Base-by-base conservation (phyloP, 2,888 invertebrate genomes). In the Lycaena phlaeas region DNA sequence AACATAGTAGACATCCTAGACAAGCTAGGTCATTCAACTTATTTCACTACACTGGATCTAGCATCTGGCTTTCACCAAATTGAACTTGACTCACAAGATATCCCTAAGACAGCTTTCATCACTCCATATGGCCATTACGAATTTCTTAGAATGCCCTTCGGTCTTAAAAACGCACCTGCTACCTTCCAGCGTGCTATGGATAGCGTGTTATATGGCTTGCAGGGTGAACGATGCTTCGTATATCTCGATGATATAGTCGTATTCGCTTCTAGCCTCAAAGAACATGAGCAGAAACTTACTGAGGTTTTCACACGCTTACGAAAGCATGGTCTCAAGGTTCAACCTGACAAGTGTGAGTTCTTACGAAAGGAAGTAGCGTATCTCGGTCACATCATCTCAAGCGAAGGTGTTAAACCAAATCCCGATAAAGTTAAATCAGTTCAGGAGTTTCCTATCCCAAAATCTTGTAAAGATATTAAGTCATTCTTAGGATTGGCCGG, bases 311-410 rank as follows among this genome's bases (percentile, higher is more conserved):
- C 45, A 0, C 41, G 59, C 15, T 46, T 67, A 1, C 28, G 47
- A 11, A 6, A 52, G 41, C 18, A 50, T 14, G 38, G 43, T 3
- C 42, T 59, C 0, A 57, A 66, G 46, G 14, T 68, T 1, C 54
- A 64, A 49, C 52, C 56, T 1, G 63, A 67, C 27, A 66, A 67
- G 44, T 61, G 59, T 17, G 61, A 65, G 49, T 66, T 66, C 12
- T 40, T 64, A 15, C 31, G 43, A 15, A 31, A 48, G 12, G 61
- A 67, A 55, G 61, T 71, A 7, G 55, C 56, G 0, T 72, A 61
- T 40, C 39, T 73, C 15, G 69, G 71, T 2, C 68, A 66, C 29
- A 55, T 64, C 2, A 61, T 72, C 1, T 56, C 61, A 1, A 52
- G 41, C 10, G 57, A 67, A 36, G 66, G 62, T 12, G 54, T 66